phyloP scores from a whole-genome alignment of 2,888 invertebrate genomes.

The Coecobrya sp. region DNA sequence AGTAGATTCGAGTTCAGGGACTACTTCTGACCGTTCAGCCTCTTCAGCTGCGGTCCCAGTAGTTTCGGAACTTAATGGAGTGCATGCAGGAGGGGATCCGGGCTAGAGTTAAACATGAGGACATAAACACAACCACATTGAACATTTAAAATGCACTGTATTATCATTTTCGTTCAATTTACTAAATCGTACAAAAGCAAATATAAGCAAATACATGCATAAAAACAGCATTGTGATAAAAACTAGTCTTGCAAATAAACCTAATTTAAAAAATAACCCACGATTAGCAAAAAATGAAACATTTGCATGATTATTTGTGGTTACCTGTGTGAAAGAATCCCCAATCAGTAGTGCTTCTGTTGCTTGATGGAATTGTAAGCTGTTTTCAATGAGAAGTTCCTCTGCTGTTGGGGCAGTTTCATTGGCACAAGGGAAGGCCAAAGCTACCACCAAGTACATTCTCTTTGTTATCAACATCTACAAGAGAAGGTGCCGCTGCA shows the following conservation, averaged over 20 bases:
- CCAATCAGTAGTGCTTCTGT: background rate
- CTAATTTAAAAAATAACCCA: background rate
- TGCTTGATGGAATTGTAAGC: constrained; percentile 38
- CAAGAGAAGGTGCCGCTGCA: constrained; percentile 64
- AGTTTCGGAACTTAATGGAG: constrained; percentile 64
- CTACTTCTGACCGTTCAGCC: constrained; percentile 76
- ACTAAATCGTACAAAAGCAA: constrained; percentile 29
- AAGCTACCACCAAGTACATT: constrained; percentile 51
- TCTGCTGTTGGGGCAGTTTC: constrained; percentile 11
- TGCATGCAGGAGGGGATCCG: constrained; percentile 81
- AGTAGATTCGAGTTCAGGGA: constrained; percentile 67
- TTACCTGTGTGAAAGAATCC: constrained; percentile 50
- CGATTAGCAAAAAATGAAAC: background rate
- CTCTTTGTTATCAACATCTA: constrained; percentile 70
- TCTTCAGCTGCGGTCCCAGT: constrained; percentile 74
- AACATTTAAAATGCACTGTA: constrained; percentile 42
- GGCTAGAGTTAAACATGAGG: constrained; percentile 80
- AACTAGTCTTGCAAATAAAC: background rate
- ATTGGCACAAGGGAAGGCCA: constrained; percentile 30
- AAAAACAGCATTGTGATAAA: background rate
- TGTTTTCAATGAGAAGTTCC: background rate
- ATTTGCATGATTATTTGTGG: background rate
- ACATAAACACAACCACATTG: constrained; percentile 69
- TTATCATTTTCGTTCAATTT: background rate
- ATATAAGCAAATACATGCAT: constrained; percentile 19